phyloP scores from a whole-genome alignment of 2,888 invertebrate species.

The Chalcosyrphus nemorum region DNA sequence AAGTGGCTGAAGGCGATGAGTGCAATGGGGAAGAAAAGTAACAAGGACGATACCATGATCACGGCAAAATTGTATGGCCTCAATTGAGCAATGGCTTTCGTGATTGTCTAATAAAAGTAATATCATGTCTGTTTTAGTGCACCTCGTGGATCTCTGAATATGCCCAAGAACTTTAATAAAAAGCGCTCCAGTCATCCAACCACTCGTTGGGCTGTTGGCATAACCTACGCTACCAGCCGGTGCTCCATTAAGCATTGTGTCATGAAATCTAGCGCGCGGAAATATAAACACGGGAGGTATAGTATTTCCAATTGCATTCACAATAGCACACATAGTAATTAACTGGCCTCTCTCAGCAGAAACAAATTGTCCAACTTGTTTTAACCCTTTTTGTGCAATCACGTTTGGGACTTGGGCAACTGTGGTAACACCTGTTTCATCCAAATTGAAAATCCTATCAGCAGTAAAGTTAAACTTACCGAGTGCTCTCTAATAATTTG shows the following conservation, averaged over 20 bases:
- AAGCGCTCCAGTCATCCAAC: conserved; percentile 47
- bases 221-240: conserved; percentile 56
- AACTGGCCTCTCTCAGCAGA: conserved; percentile 75
- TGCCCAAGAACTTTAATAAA: conserved; percentile 39
- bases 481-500: conserved; percentile 36
- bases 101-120: conserved; percentile 59
- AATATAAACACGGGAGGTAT: conserved; percentile 54
- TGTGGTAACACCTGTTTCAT: conserved; percentile 67
- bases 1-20: conserved; percentile 12
- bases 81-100: conserved; percentile 33
- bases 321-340: conserved; percentile 69
- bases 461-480: conserved; percentile 47
- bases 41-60: conserved; percentile 25
- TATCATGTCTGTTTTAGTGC: conserved; percentile 32
- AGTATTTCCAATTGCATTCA: conserved; percentile 53
- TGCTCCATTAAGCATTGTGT: conserved; percentile 45
- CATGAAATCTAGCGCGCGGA: conserved; percentile 31
- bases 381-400: conserved; percentile 51
- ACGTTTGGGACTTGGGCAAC: conserved; percentile 67
- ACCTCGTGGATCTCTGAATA: conserved; percentile 23
- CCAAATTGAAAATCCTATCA: conserved; percentile 62
- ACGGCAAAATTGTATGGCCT: conserved; percentile 18
- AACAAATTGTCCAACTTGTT: conserved; percentile 74
- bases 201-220: conserved; percentile 42
- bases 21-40: not conserved